Base-by-base conservation (phyloP, 1,140 invertebrate species). In the Aricia agestis region DNA sequence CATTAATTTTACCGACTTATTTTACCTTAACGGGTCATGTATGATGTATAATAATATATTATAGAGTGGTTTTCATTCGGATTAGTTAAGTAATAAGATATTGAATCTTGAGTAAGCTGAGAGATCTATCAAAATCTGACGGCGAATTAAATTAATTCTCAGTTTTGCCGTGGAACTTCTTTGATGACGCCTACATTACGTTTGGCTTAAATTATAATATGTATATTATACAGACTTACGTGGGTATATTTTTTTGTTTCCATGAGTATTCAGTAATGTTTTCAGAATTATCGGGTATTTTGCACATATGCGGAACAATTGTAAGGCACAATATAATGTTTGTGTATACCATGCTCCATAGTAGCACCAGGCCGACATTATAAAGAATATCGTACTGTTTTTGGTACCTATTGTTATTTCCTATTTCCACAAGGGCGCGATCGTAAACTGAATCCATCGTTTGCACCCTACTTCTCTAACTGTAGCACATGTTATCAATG, bases 161-260 rank as follows among this genome's bases (percentile, higher is more conserved):
- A 36, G 36, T 36, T 36, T 36, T 36, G 6, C 36, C 7, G 36
- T 36, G 25, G 25, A 25, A 25, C 25, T 25, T 25, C 25, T 3
- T 25, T 25, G 25, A 25, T 25, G 25, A 3, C 25, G 25, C 25
- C 25, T 25, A 25, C 25, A 1, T 25, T 25, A 25, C 25, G 25
- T 25, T 25, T 25, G 25, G 25, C 25, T 25, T 25, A 25, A 25
- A 1, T 25, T 25, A 25, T 25, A 25, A n/a, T 45, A 1, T 6
- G 7, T 52, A 17, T 36, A 68, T 25, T 17, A 63, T 70, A 63
- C 45, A 67, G 45, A 77, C 82, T 82, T 82, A 89, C 87, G 31
- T 77, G 18, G 85, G 85, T 67, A 87, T 80, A 73, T 83, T 76
- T 71, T 77, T 81, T 18, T 74, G 67, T 72, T 85, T 87, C 84